Conservation (phyloP, 2,888 invertebrate species). For the Tetropium fuscum region DNA sequence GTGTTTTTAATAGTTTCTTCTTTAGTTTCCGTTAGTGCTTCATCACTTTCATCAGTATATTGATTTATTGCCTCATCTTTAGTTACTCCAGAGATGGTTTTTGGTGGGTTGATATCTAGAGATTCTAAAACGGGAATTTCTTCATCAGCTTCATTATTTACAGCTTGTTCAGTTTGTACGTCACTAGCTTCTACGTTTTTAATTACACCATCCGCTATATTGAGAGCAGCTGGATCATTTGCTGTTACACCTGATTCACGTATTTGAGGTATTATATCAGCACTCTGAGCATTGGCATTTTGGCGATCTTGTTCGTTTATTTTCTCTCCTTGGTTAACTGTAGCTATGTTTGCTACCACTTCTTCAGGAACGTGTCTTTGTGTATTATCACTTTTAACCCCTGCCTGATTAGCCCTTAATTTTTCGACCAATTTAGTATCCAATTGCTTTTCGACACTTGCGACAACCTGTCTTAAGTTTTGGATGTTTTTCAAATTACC, state of each 20-base stretch:
- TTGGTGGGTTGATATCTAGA: conserved; percentile 9
- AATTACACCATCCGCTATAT: no score
- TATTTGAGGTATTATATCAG: no score
- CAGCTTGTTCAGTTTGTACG: no score
- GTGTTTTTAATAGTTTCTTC: not conserved
- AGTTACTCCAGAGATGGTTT: conserved; percentile 21
- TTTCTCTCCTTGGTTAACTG: no score
- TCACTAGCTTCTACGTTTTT: no score
- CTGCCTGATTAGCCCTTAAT: not conserved
- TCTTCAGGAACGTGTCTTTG: not conserved
- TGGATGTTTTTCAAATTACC: not conserved
- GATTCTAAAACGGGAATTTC: not conserved
- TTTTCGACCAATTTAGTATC: conserved; percentile 7
- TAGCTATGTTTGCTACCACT: not conserved
- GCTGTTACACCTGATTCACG: no score
- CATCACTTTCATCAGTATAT: not conserved
- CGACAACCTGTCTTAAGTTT: conserved; percentile 7
- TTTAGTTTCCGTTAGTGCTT: not conserved
- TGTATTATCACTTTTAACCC: not conserved
- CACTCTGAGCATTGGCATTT: no score
- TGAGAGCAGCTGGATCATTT: no score
- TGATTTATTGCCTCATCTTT: no score
- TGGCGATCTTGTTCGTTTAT: no score
- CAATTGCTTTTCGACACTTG: conserved; percentile 2
- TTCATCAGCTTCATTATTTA: not conserved